A percentile compares a stretch with the other conserved stretches of the same genome.
These are phyloP conservation scores for Drosophila watanabei DNA, from an alignment of 1,140 invertebrate genomes.

Conservation along the genomic window DNA sequence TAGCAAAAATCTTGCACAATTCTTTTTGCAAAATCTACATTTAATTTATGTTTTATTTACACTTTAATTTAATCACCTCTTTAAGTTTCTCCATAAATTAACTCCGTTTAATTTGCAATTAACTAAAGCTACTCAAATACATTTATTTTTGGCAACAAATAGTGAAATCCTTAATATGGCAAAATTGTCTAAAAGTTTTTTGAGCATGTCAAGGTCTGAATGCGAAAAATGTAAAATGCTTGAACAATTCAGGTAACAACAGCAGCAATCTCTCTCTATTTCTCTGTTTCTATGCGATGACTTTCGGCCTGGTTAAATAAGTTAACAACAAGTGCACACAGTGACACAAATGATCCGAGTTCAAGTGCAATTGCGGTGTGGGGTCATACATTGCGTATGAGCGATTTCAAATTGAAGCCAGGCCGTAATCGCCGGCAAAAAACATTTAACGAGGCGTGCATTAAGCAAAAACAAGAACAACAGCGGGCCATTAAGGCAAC, in stretches of 20 bases:
- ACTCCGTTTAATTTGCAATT: neutral
- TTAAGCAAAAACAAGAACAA: conserved; percentile 51
- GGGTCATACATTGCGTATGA: conserved; percentile 78
- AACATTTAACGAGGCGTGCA: conserved; percentile 82
- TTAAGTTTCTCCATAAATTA: conserved; percentile 12
- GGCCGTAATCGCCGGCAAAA: conserved; percentile 41
- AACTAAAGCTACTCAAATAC: neutral
- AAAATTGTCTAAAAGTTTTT: conserved; percentile 15
- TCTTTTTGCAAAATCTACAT: too few relatives aligned
- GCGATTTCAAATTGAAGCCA: conserved; percentile 62
- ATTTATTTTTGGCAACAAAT: conserved; percentile 11
- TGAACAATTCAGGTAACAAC: conserved; percentile 35
- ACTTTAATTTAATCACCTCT: neutral
- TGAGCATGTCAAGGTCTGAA: conserved; percentile 68
- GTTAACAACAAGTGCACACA: conserved; percentile 68
- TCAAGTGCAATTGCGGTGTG: conserved; percentile 62
- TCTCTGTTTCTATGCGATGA: conserved; percentile 12
- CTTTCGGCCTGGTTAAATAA: conserved; percentile 52
- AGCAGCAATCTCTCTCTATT: neutral
- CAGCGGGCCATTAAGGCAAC: conserved; percentile 27
- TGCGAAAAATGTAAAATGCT: conserved; percentile 74
- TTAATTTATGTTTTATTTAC: neutral
- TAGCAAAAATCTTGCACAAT: neutral
- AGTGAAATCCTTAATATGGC: conserved; percentile 40
- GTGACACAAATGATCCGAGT: conserved; percentile 50